Conservation (phyloP, 2,113 vertebrate genomes). For the Callopanchax toddi region DNA sequence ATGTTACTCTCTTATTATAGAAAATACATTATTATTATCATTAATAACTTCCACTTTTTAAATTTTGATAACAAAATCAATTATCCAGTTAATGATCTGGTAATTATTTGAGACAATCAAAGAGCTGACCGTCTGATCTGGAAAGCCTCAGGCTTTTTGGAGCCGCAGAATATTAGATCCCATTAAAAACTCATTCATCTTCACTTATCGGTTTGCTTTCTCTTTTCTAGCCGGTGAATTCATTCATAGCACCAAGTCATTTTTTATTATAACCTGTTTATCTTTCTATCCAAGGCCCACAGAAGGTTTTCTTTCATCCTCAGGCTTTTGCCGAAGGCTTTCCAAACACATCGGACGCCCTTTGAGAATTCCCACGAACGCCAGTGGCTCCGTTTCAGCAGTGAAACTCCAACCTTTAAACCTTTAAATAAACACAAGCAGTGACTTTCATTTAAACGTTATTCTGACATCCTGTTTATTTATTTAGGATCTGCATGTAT, state of each 20-base stretch:
- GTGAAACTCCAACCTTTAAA: neutral
- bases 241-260: slow-evolving; percentile 10
- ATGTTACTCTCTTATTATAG: slow-evolving; percentile 31
- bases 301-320: slow-evolving; percentile 36
- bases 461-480: neutral
- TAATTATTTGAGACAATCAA: slow-evolving; percentile 52
- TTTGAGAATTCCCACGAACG: slow-evolving; percentile 31
- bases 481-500: too few relatives aligned
- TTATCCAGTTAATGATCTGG: slow-evolving; percentile 32
- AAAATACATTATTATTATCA: too few relatives aligned
- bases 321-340: slow-evolving; percentile 26
- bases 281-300: slow-evolving; percentile 8
- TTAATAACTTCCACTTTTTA: too few relatives aligned
- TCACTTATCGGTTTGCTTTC: slow-evolving; percentile 38
- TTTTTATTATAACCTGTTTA: slow-evolving; percentile 8
- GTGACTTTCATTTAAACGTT: neutral
- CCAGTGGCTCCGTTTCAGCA: neutral
- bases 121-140: slow-evolving; percentile 33
- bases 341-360: slow-evolving; percentile 21
- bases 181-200: slow-evolving; percentile 45
- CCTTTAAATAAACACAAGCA: neutral
- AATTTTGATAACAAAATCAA: neutral
- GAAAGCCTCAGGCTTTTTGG: slow-evolving; percentile 44
- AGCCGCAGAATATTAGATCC: slow-evolving; percentile 37
- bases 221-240: slow-evolving; percentile 20